phyloP scores from a whole-genome alignment of 2,888 invertebrate species.

The Pachycephus smyrnensis region DNA sequence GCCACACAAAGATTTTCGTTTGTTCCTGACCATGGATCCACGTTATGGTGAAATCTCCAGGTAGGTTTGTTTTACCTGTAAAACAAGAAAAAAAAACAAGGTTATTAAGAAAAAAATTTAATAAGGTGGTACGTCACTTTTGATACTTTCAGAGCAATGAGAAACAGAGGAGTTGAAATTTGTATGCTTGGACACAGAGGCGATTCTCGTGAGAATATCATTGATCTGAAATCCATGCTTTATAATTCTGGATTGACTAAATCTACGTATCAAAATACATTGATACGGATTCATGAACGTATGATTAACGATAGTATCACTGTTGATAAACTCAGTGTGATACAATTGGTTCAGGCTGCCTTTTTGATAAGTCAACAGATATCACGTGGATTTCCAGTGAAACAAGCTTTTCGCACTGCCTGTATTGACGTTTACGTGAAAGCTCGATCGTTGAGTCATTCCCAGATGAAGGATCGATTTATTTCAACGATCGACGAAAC shows the following conservation, averaged over 20 bases:
- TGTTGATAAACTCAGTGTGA: conserved; percentile 70
- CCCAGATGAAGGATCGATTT: conserved; percentile 65
- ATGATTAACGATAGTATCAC: conserved; percentile 64
- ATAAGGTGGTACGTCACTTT: background rate
- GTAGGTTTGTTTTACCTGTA: conserved; percentile 54
- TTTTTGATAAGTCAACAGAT: conserved; percentile 76
- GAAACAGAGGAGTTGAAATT: conserved; percentile 97
- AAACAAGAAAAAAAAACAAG: background rate
- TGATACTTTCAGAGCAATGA: conserved; percentile 83
- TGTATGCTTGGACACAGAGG: conserved; percentile 68
- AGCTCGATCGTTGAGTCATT: conserved; percentile 67
- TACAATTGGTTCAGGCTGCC: conserved; percentile 76
- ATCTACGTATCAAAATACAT: conserved; percentile 63
- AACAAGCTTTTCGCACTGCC: conserved; percentile 71
- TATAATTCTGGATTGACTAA: conserved; percentile 68
- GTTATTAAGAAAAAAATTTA: background rate
- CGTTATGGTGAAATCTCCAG: conserved; percentile 95
- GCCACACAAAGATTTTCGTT: conserved; percentile 91
- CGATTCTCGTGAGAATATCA: conserved; percentile 37
- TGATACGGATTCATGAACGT: conserved; percentile 69
- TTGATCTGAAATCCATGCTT: conserved; percentile 71
- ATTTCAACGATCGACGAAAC: conserved; percentile 69
- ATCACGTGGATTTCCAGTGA: conserved; percentile 71
- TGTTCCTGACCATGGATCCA: conserved; percentile 96
- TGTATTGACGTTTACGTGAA: conserved; percentile 78